These are phyloP conservation scores for Hippasteria phrygiana DNA, from an alignment of 53 echinoderm and acorn worm genomes.

Conservation along the genomic window DNA sequence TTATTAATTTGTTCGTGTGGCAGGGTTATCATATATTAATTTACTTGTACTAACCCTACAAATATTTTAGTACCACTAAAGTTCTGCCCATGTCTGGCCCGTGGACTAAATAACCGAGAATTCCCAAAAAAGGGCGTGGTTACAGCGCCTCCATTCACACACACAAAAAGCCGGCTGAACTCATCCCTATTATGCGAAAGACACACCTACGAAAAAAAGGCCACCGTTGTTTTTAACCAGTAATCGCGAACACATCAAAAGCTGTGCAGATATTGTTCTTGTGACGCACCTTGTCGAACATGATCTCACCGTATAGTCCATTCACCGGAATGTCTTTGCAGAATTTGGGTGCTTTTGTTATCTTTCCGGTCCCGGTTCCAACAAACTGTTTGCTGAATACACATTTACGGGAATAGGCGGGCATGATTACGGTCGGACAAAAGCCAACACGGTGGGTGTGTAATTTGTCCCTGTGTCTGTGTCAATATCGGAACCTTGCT, in stretches of 20 bases:
- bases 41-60: too few relatives aligned
- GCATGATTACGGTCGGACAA: background rate
- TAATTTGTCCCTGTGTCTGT: background rate
- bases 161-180: too few relatives aligned
- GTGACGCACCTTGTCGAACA: background rate
- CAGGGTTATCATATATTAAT: too few relatives aligned
- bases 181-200: too few relatives aligned
- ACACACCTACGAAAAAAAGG: too few relatives aligned
- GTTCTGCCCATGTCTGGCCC: too few relatives aligned
- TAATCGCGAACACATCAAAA: background rate
- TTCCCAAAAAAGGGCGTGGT: too few relatives aligned
- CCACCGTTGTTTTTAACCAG: background rate
- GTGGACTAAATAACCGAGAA: too few relatives aligned
- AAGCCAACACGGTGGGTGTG: background rate
- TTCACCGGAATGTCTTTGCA: background rate
- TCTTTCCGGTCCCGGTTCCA: background rate
- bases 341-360: too few relatives aligned
- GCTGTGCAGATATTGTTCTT: background rate
- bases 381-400: background rate
- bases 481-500: background rate
- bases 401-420: background rate
- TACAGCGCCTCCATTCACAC: too few relatives aligned
- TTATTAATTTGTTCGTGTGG: too few relatives aligned
- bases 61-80: too few relatives aligned
- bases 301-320: background rate